Conservation (phyloP, 1,140 invertebrate species). For the Propsilocerus akamusi region DNA sequence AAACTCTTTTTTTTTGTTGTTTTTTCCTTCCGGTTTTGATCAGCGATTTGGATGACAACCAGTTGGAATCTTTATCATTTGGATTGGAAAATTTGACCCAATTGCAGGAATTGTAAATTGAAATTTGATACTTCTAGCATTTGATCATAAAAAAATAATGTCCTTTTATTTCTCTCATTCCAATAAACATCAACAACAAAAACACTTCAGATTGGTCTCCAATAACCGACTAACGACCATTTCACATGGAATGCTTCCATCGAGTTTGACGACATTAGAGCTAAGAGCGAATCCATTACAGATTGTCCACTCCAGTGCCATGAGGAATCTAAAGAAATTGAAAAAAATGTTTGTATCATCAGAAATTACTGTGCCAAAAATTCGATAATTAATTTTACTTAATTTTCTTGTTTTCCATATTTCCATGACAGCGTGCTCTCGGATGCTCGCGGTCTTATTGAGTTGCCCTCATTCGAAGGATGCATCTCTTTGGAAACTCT, state of each 20-base stretch:
- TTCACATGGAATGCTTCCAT: slow-evolving; percentile 35
- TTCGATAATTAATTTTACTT: slow-evolving; percentile 17
- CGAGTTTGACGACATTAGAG: slow-evolving; percentile 41
- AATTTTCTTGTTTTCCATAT: slow-evolving; percentile 1
- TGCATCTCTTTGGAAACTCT: slow-evolving; percentile 57
- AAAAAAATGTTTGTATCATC: slow-evolving; percentile 47
- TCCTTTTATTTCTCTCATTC: neutral
- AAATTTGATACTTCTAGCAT: slow-evolving; percentile 7
- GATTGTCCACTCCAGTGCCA: slow-evolving; percentile 39
- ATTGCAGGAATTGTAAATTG: slow-evolving; percentile 53
- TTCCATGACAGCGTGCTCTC: slow-evolving; percentile 54
- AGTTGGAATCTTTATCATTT: slow-evolving; percentile 39
- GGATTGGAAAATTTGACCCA: slow-evolving; percentile 39
- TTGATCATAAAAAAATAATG: neutral
- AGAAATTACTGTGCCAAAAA: neutral
- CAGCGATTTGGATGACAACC: slow-evolving; percentile 58
- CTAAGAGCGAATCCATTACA: slow-evolving; percentile 50
- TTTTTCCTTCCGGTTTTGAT: too few species aligned
- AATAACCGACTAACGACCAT: slow-evolving; percentile 47
- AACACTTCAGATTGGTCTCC: slow-evolving; percentile 37
- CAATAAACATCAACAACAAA: neutral
- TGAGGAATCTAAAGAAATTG: slow-evolving; percentile 41
- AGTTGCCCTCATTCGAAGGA: slow-evolving; percentile 67
- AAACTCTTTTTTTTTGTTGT: slow-evolving; percentile 11
- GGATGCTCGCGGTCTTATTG: slow-evolving; percentile 54